Base-by-base conservation (phyloP, 2,888 invertebrate genomes). In the Agriopis leucophaearia region DNA sequence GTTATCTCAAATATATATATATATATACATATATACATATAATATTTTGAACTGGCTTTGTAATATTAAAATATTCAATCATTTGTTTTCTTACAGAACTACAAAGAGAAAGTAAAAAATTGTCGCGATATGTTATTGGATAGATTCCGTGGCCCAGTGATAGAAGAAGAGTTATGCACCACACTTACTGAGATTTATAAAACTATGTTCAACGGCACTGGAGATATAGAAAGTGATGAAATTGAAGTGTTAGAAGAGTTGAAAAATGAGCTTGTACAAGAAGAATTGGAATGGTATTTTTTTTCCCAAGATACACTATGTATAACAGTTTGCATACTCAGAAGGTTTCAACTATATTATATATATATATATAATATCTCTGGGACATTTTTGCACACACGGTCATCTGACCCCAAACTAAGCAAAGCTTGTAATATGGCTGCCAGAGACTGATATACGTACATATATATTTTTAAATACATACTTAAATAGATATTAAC, bases 231-330 rank as follows among this genome's bases (percentile, higher is more conserved):
- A 77, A 84, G 82, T 71, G 89, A 93, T 76, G 93, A 93, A 80
- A 73, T 78, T 64, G 79, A 87, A 68, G 64, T 89, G 7, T 74
- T 91, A 48, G 86, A 89, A 70, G 88, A 89, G 78, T 82, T 94
- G 52, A 87, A 87, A 80, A 83, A 84, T 73, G 92, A 94, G 76
- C 81, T 94, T 57, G 83, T 94, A 15, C 88, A 91, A 71, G 92
- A 92, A 77, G 93, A 94, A 81, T 73, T 91, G 38, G 80, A 91
- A 73, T 92, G 94, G 92, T 93, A 81, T 68, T 50, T 42, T n/a
- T 35, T 18, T 42, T 27, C 9, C 15, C 15, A 38, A 9, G 15
- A 16, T 3, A 16, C 47, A 8, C 2, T 47, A 42, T 42, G 12
- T 27, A 42, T 42, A 13, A 42, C 1, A 42, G 27, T 27, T 27